These are phyloP conservation scores for Synanthedon andrenaeformis DNA, from an alignment of 2,888 invertebrate genomes.

Conservation along the genomic window DNA sequence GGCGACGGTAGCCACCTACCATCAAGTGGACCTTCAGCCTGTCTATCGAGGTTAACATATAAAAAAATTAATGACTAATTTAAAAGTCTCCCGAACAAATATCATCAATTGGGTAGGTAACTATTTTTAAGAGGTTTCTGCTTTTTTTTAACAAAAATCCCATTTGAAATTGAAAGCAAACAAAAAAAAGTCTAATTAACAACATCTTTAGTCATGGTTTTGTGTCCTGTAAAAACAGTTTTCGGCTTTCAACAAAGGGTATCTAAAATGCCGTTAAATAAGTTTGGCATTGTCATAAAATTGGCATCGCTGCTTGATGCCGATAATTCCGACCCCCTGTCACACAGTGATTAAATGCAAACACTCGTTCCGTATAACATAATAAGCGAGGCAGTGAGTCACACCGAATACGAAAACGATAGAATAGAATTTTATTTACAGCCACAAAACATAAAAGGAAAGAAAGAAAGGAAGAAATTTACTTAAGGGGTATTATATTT, in stretches of 20 bases:
- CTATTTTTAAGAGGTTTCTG: no score
- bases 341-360: slow-evolving; percentile 33
- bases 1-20: no score
- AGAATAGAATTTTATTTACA: no score
- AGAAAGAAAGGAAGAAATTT: no score
- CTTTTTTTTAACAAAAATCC: no score
- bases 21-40: no score
- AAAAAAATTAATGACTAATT: no score
- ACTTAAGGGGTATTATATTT: no score
- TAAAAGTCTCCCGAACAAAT: no score
- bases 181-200: neutral
- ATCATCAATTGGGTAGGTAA: no score
- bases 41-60: no score
- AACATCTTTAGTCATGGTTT: slow-evolving; percentile 9
- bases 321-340: slow-evolving; percentile 10
- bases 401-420: slow-evolving; percentile 11
- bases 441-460: no score
- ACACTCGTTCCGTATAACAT: slow-evolving; percentile 19
- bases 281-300: slow-evolving; percentile 4
- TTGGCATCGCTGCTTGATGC: neutral
- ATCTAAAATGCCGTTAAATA: slow-evolving; percentile 32
- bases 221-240: slow-evolving; percentile 3
- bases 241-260: slow-evolving; percentile 12
- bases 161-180: neutral
- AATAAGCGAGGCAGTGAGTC: slow-evolving; percentile 10